Evolutionary conservation across 2,888 invertebrate species (phyloP).

Genomic region (Hybos culiciformis): DNA sequence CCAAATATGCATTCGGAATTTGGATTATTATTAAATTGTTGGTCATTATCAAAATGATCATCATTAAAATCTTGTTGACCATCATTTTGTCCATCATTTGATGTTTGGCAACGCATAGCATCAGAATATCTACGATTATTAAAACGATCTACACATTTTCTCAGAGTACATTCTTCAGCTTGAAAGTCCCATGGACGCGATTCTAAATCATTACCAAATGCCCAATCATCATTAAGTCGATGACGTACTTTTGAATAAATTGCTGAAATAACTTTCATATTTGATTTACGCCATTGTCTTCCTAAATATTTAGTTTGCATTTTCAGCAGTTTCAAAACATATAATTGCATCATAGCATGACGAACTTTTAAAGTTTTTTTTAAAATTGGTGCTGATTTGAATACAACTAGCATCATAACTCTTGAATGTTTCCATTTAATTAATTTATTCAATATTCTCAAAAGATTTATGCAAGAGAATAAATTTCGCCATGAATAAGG

Average conservation of each 20-base stretch:
- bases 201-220: conserved; percentile 96
- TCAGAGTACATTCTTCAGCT: conserved; percentile 89
- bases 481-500: conserved; percentile 96
- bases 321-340: conserved; percentile 92
- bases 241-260: conserved; percentile 96
- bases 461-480: conserved; percentile 91
- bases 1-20: conserved; percentile 29
- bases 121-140: conserved; percentile 80
- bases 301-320: conserved; percentile 99
- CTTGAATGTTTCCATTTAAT: conserved; percentile 99
- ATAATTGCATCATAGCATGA: conserved; percentile 95
- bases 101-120: conserved; percentile 30
- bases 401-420: conserved; percentile 98
- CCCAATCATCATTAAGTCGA: conserved; percentile 98
- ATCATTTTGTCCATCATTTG: conserved; percentile 9
- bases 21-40: conserved; percentile 8
- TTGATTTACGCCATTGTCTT: conserved; percentile 96
- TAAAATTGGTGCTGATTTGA: conserved; percentile 97
- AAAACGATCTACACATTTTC: conserved; percentile 90
- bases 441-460: conserved; percentile 92
- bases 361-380: conserved; percentile 91
- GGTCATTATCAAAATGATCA: conserved; percentile 1
- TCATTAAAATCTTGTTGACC: not conserved
- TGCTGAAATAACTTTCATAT: conserved; percentile 99
- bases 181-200: conserved; percentile 97